Evolutionary conservation across 1,140 invertebrate genomes (phyloP).

Genomic region (Bombus confusus): DNA sequence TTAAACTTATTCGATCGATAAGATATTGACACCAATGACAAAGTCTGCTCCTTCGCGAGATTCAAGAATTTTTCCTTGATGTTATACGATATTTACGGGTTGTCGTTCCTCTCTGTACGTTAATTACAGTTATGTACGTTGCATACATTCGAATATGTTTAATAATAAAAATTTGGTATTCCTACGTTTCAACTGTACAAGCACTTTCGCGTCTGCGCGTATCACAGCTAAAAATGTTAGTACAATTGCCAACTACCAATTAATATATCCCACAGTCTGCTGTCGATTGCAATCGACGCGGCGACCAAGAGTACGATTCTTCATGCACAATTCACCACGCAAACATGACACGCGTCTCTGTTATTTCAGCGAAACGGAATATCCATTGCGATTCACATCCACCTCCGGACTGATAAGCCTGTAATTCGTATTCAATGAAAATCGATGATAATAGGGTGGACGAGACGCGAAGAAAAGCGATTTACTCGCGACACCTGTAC

Average conservation of each 20-base stretch:
- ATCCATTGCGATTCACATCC: not conserved
- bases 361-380: not conserved
- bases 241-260: not conserved
- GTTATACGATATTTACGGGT: no score
- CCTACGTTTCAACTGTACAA: no score
- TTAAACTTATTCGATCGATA: constrained; percentile 6
- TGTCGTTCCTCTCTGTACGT: no score
- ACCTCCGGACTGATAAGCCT: not conserved
- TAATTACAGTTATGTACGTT: no score
- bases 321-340: not conserved
- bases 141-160: no score
- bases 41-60: no score
- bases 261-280: not conserved
- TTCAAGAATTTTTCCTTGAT: no score
- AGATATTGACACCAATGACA: not conserved
- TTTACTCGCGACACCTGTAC: not conserved
- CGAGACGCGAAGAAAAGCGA: not conserved
- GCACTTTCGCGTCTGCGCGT: not conserved
- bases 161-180: no score
- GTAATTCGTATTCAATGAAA: not conserved
- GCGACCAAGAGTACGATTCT: not conserved
- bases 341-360: not conserved
- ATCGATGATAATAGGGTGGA: not conserved
- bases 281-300: not conserved
- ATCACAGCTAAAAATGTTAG: not conserved